These are phyloP conservation scores for Macrochelys suwanniensis DNA, from an alignment of 2,797 vertebrate species.

Conservation along the genomic window DNA sequence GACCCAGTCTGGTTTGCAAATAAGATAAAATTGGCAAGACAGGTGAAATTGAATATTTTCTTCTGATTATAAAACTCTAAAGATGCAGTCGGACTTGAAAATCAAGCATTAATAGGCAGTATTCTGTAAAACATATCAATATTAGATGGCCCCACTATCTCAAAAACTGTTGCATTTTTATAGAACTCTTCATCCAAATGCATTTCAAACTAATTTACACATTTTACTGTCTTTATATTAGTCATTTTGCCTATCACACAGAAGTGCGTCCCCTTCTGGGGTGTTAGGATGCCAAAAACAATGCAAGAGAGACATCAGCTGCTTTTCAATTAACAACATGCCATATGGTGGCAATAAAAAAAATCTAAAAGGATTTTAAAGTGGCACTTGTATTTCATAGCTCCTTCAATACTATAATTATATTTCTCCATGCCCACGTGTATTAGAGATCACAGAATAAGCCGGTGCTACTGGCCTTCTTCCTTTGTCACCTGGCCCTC, in stretches of 20 bases:
- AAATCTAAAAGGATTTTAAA: background rate
- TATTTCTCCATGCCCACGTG: background rate
- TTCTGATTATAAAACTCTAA: background rate
- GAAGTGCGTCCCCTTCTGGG: fast-evolving
- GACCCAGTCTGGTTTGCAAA: background rate
- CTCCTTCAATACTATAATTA: background rate
- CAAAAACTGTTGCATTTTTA: background rate
- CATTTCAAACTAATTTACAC: background rate
- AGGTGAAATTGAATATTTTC: background rate
- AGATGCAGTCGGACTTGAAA: background rate
- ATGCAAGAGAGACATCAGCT: background rate
- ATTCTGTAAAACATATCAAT: background rate
- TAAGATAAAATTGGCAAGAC: background rate
- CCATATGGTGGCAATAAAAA: background rate
- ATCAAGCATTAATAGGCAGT: background rate
- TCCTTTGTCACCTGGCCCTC: background rate
- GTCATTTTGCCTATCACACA: background rate
- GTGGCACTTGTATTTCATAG: background rate
- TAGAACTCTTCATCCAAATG: background rate
- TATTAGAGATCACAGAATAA: background rate
- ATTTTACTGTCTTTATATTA: background rate
- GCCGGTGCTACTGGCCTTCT: background rate
- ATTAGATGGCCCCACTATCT: background rate
- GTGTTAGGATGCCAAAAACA: background rate
- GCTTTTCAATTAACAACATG: background rate